phyloP scores from a whole-genome alignment of 2,888 invertebrate species.

The Mesoligia furuncula region DNA sequence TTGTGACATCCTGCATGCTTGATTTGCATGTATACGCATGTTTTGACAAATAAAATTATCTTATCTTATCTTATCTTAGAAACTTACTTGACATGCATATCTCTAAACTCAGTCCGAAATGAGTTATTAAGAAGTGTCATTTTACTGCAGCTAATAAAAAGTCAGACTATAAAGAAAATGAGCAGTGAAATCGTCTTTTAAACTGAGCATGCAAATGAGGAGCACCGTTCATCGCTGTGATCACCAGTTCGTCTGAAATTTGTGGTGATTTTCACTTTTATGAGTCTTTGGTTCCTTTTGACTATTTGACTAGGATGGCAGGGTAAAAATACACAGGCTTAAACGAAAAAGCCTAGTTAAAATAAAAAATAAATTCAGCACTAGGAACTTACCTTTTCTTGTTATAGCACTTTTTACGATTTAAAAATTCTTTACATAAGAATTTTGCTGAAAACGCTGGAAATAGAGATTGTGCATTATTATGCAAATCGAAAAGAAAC shows the following conservation, averaged over 20 bases:
- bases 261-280: too few relatives aligned
- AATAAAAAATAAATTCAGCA: constrained; percentile 15
- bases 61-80: too few relatives aligned
- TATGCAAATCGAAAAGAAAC: background rate
- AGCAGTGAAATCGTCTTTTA: background rate
- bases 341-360: background rate
- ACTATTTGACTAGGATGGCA: background rate
- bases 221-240: background rate
- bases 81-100: too few relatives aligned
- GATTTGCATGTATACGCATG: too few relatives aligned
- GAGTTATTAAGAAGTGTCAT: too few relatives aligned
- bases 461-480: constrained; percentile 16
- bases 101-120: too few relatives aligned
- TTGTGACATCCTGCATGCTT: too few relatives aligned
- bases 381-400: constrained; percentile 1
- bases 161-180: background rate
- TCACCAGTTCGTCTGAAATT: background rate
- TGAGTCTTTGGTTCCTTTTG: too few relatives aligned
- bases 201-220: background rate
- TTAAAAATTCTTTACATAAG: constrained; percentile 8
- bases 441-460: background rate
- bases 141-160: too few relatives aligned
- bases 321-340: too few relatives aligned
- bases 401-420: constrained; percentile 19
- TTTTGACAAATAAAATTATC: too few relatives aligned